phyloP scores from a whole-genome alignment of 2,888 invertebrate genomes.

The Drosophila affinis region DNA sequence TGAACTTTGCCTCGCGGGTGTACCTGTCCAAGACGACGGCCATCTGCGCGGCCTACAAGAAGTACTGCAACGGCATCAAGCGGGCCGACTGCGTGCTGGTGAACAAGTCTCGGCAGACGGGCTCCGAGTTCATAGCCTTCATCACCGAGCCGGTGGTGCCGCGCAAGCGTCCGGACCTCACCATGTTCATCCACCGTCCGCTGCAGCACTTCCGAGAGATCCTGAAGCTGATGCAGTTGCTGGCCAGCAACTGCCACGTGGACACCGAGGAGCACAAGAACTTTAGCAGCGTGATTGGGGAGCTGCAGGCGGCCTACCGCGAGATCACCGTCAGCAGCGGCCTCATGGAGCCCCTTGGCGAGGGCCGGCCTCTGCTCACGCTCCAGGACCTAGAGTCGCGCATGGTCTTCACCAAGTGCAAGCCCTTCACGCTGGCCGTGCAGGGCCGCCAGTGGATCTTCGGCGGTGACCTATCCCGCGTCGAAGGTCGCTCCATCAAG shows the following conservation, averaged over 20 bases:
- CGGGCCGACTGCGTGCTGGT: conserved; percentile 93
- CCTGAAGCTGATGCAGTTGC: conserved; percentile 86
- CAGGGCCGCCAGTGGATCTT: conserved; percentile 95
- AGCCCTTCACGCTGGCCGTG: conserved; percentile 93
- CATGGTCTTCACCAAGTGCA: conserved; percentile 95
- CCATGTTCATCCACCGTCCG: conserved; percentile 92
- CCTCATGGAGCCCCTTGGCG: conserved; percentile 93
- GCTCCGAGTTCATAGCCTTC: conserved; percentile 91
- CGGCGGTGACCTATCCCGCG: conserved; percentile 92
- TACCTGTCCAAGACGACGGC: conserved; percentile 90
- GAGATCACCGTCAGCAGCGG: conserved; percentile 93
- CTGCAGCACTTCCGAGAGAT: conserved; percentile 91
- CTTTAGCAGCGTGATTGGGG: conserved; percentile 83
- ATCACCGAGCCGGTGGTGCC: conserved; percentile 92
- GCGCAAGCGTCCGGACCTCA: conserved; percentile 92
- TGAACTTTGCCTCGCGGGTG: conserved; percentile 88
- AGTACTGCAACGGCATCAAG: conserved; percentile 93
- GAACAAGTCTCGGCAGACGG: conserved; percentile 89
- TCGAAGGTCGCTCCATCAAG: conserved; percentile 91
- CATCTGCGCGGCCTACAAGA: conserved; percentile 91
- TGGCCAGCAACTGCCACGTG: conserved; percentile 84
- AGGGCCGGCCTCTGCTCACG: conserved; percentile 91
- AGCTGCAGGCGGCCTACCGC: conserved; percentile 88
- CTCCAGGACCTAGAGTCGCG: conserved; percentile 93
- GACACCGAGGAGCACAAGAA: conserved; percentile 84